These are phyloP conservation scores for Meriones psammophilus DNA, from an alignment of 2,797 vertebrate species.

Conservation along the genomic window DNA sequence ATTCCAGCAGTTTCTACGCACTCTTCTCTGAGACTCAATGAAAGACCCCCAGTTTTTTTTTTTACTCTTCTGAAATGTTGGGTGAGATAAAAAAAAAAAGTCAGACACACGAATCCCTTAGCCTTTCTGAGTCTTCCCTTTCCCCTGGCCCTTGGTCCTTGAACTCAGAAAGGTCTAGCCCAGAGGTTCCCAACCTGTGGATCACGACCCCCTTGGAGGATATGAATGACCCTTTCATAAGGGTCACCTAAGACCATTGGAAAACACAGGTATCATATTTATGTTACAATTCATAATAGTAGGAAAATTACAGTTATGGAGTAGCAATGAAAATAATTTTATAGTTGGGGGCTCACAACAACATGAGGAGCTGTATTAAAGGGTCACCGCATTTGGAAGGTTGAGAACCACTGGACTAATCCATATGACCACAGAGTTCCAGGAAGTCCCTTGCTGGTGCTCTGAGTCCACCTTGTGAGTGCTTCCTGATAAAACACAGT, in stretches of 20 bases:
- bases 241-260: background rate
- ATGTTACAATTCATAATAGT: background rate
- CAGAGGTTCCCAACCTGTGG: background rate
- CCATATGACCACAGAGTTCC: background rate
- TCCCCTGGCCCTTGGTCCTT: background rate
- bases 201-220: background rate
- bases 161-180: background rate
- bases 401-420: background rate
- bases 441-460: background rate
- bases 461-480: background rate
- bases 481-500: background rate
- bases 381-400: background rate
- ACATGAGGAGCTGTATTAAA: background rate
- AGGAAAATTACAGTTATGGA: background rate
- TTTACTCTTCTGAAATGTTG: background rate
- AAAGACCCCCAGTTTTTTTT: background rate
- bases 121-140: constrained; percentile 14
- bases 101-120: background rate
- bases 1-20: background rate
- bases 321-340: background rate
- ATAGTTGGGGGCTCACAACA: background rate
- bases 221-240: background rate
- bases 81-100: background rate
- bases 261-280: background rate
- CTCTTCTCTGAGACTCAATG: background rate